Evolutionary conservation across 2,797 vertebrate species (phyloP), one percentile per base, ranked within the genome.

Genomic region (Orestias chungarensis): DNA sequence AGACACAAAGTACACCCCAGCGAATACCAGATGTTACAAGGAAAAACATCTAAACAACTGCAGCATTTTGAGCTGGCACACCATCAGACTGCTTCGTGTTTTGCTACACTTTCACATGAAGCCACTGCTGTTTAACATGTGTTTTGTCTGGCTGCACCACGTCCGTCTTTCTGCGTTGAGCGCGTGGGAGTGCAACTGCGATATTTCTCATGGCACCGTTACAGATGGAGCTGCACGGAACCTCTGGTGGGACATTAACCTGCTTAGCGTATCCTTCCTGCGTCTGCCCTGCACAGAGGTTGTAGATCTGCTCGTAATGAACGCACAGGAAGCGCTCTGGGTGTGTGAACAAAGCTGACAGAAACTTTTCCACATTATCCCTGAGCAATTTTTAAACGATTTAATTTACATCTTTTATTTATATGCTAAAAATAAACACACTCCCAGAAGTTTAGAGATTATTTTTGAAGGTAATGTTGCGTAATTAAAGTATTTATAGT

Each of bases 191-290:
- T 84, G 81, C 54, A 79, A 64, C 6, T n/a, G 75, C 4, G 46
- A 76, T 89, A 82, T 90, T 91, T 89, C 85, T 89, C 88, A 89
- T 82, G 87, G 87, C 87, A 69, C 69, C 68, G 62, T 78, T 81
- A 10, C 73, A 82, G 71, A 69, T 75, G 46, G 70, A 52, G 61
- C 80, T 71, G 49, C 69, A 46, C 74, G 1, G 75, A 68, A 52
- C 84, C 89, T 90, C 91, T 86, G 79, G 90, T 88, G 87, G 86
- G 87, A 87, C 81, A 72, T 92, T 88, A 92, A 87, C 81, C 84
- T 87, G 86, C 81, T 83, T 80, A 25, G 57, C 75, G 14, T 91
- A 83, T 91, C 91, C 89, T 91, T 90, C 90, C 89, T 90, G 85
- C 76, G 82, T 87, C 83, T 70, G 87, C 73, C 81, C 76, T 66